Evolutionary conservation across 2,797 vertebrate genomes (phyloP).

Genomic region (Chromobotia macracanthus): DNA sequence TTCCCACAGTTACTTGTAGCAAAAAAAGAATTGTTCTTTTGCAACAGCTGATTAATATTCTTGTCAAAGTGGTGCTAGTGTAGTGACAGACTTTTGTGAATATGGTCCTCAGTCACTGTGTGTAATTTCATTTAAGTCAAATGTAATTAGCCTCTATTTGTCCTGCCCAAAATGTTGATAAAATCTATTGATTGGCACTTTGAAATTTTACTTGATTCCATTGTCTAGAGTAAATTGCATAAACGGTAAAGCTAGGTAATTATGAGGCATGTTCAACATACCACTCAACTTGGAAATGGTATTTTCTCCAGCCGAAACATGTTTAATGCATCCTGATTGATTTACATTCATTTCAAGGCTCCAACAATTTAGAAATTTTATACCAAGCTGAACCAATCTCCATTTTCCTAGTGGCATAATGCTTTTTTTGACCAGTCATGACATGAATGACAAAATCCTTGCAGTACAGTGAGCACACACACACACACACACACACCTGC

Average conservation of each 20-base stretch:
- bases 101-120: slow-evolving; percentile 52
- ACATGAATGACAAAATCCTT: slow-evolving; percentile 34
- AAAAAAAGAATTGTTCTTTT: slow-evolving; percentile 2
- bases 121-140: slow-evolving; percentile 58
- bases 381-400: slow-evolving; percentile 42
- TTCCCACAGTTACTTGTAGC: not conserved
- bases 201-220: slow-evolving; percentile 53
- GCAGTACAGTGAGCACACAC: not conserved
- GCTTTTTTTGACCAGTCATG: slow-evolving; percentile 26
- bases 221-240: slow-evolving; percentile 54
- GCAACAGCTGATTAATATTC: slow-evolving; percentile 54
- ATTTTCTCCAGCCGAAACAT: slow-evolving; percentile 42
- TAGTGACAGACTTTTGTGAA: slow-evolving; percentile 45
- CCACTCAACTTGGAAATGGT: slow-evolving; percentile 19
- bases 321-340: slow-evolving; percentile 60
- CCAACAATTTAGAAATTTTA: slow-evolving; percentile 49
- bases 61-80: slow-evolving; percentile 24
- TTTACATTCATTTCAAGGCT: slow-evolving; percentile 57
- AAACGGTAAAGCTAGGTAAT: slow-evolving; percentile 46
- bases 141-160: slow-evolving; percentile 55
- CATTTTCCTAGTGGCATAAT: slow-evolving; percentile 47
- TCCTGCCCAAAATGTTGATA: slow-evolving; percentile 40
- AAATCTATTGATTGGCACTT: slow-evolving; percentile 50
- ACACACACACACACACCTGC: not conserved
- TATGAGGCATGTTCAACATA: slow-evolving; percentile 40